Base-by-base conservation (phyloP, 2,113 vertebrate species). In the Notechis scutatus region DNA sequence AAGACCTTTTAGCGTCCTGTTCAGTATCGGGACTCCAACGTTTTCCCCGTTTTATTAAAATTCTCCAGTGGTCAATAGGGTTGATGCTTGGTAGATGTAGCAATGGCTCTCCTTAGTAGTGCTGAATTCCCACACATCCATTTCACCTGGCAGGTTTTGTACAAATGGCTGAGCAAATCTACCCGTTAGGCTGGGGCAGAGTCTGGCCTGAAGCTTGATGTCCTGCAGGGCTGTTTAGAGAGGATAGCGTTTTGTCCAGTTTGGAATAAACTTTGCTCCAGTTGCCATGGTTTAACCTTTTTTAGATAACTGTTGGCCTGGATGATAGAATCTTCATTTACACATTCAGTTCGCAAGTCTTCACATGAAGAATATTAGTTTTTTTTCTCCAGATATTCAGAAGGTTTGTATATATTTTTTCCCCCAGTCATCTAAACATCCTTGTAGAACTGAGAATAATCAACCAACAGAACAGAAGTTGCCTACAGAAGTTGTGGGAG, bases 41-140 rank as follows among this genome's bases (percentile, higher is more conserved):
- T 96, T 87, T 96, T 9, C 88, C 96, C 96, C 94, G 94, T 96
- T 97, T 96, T 94, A 96, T 97, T 97, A 97, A 95, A 96, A 97
- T 96, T 96, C 95, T 94, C 94, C 94, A 95, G 94, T 57, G 86
- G 96, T 96, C 97, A 95, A 95, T 8, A 94, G 96, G 94, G 96
- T 95, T 95, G 93, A 93, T 94, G 90, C 96, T 96, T 96, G 96
- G 97, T 96, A 96, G 95, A 96, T 95, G 96, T 96, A 97, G 95
- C 95, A 95, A 96, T 95, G 95, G 95, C 95, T 95, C 91, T 92
- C 93, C 95, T 90, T 94, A 95, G 96, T 95, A 95, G 95, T 95
- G 96, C 95, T 93, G 90, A 91, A 94, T 95, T 97, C 97, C 96
- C 94, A 93, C 95, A 93, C 95, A 96, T 97, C 96, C 95, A 94